Percentiles rank a stretch among this genome's conserved stretches.
Conservation (phyloP, 2,888 invertebrate genomes). For the Cepaea hortensis region DNA sequence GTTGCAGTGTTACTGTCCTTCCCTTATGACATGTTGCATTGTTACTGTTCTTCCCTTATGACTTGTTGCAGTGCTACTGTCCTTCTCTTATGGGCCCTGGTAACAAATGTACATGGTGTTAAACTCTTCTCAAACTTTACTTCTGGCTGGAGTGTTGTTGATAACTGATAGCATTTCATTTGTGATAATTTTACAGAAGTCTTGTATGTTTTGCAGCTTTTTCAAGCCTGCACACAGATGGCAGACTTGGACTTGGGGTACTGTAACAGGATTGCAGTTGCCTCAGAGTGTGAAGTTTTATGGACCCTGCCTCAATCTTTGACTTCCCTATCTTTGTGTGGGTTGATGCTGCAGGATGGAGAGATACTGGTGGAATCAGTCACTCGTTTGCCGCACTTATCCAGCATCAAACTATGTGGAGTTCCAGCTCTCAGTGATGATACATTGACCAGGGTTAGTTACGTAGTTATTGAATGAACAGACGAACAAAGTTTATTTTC, state of each 20-base stretch:
- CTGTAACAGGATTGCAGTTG: conserved; percentile 62
- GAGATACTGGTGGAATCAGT: conserved; percentile 68
- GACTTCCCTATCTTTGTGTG: conserved; percentile 68
- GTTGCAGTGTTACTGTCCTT: too few relatives aligned
- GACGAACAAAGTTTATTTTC: too few relatives aligned
- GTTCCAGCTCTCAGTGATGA: conserved; percentile 69
- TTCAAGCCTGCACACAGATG: conserved; percentile 65
- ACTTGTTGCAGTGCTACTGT: too few relatives aligned
- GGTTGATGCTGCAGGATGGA: conserved; percentile 65
- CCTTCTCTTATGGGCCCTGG: too few relatives aligned
- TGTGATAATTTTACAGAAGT: too few relatives aligned
- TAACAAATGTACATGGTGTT: too few relatives aligned
- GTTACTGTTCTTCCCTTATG: too few relatives aligned
- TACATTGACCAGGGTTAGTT: conserved; percentile 64
- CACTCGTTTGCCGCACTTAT: conserved; percentile 61
- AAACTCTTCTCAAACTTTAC: too few relatives aligned
- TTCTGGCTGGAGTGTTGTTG: too few relatives aligned
- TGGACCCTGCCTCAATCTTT: conserved; percentile 68
- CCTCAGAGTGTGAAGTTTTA: conserved; percentile 61
- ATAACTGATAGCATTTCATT: too few relatives aligned
- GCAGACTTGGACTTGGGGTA: conserved; percentile 69
- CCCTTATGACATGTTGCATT: too few relatives aligned
- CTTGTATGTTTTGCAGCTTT: conserved; percentile 57
- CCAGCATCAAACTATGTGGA: conserved; percentile 68
- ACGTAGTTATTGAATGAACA: too few relatives aligned